Percentiles rank a stretch among this genome's conserved stretches.
Conservation (phyloP, 2,888 invertebrate species). For the Andrena flavipes region DNA sequence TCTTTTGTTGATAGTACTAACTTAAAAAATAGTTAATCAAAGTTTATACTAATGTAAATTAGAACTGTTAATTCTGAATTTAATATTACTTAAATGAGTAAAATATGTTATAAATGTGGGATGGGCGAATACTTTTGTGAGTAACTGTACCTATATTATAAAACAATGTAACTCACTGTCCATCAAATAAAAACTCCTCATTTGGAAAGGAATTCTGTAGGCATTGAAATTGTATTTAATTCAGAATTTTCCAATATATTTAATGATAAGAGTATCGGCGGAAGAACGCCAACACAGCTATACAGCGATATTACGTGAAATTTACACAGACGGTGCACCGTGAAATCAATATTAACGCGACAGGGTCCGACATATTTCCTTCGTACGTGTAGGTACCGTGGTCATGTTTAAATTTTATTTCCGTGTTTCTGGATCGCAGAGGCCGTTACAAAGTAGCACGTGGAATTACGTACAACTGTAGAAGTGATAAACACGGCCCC, state of each 20-base stretch:
- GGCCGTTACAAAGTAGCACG: slow-evolving; percentile 20
- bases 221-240: too few species aligned
- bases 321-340: slow-evolving; percentile 16
- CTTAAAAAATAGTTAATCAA: too few species aligned
- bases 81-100: too few species aligned
- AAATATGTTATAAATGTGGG: too few species aligned
- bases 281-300: not conserved
- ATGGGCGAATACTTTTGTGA: too few species aligned
- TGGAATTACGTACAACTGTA: slow-evolving; percentile 42
- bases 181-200: too few species aligned
- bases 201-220: too few species aligned
- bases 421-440: not conserved
- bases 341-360: slow-evolving; percentile 17
- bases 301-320: not conserved
- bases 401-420: slow-evolving; percentile 22
- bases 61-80: too few species aligned
- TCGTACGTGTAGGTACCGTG: not conserved
- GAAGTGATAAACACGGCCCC: slow-evolving; percentile 59
- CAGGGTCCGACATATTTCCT: not conserved
- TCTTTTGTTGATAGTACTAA: too few species aligned
- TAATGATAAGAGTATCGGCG: slow-evolving; percentile 2
- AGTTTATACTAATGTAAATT: too few species aligned
- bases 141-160: too few species aligned
- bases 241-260: slow-evolving; percentile 3
- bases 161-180: too few species aligned